Evolutionary conservation across 2,888 invertebrate species (phyloP).

Genomic region (Tetragonisca angustula): DNA sequence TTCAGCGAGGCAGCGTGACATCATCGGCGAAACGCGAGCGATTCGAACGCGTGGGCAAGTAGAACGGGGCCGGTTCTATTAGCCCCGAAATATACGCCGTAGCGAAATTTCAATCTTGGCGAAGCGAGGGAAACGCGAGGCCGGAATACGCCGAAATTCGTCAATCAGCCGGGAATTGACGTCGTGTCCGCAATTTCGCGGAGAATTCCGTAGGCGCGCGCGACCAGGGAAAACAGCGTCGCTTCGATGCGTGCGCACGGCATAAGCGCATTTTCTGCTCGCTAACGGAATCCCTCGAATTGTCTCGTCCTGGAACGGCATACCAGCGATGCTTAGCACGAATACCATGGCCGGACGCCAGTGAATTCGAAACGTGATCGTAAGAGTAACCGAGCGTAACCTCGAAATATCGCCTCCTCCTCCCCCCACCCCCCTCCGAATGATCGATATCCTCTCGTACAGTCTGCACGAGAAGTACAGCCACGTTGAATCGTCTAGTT

Average conservation of each 20-base stretch:
- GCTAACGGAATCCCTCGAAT: slow-evolving; percentile 55
- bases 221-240: not conserved
- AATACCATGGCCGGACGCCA: slow-evolving; percentile 36
- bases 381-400: slow-evolving; percentile 60
- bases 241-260: slow-evolving; percentile 6
- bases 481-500: no score
- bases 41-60: not conserved
- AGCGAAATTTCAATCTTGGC: not conserved
- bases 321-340: slow-evolving; percentile 38
- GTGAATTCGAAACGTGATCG: slow-evolving; percentile 64
- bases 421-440: not conserved
- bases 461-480: slow-evolving; percentile 52
- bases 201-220: slow-evolving; percentile 20
- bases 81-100: not conserved
- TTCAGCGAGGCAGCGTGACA: not conserved
- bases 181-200: slow-evolving; percentile 10
- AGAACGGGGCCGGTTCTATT: not conserved
- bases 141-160: not conserved
- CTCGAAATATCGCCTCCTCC: slow-evolving; percentile 13
- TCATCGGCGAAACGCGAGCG: not conserved
- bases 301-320: slow-evolving; percentile 51
- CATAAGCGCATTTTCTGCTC: slow-evolving; percentile 36
- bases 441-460: slow-evolving; percentile 71
- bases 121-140: not conserved
- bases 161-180: not conserved